Conservation (phyloP, 2,797 vertebrate genomes). For the Emydoidea blandingii region DNA sequence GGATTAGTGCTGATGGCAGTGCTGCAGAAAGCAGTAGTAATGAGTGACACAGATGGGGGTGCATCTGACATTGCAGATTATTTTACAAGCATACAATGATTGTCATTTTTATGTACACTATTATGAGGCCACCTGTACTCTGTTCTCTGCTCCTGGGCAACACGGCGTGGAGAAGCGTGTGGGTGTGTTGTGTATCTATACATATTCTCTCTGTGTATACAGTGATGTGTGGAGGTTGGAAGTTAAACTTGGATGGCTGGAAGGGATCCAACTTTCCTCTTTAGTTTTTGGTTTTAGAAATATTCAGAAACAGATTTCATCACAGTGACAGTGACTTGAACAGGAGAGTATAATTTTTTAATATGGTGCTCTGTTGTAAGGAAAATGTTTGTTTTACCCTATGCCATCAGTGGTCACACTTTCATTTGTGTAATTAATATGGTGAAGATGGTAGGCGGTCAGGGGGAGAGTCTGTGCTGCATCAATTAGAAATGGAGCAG, state of each 20-base stretch:
- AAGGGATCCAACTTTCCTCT: background rate
- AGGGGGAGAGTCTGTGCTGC: background rate
- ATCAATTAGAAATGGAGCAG: background rate
- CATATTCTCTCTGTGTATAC: background rate
- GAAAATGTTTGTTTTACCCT: background rate
- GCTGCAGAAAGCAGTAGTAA: constrained; percentile 60
- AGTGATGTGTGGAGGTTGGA: background rate
- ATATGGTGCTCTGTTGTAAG: fast-evolving
- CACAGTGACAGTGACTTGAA: background rate
- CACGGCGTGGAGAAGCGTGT: background rate
- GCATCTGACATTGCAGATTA: constrained; percentile 77
- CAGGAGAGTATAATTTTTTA: background rate
- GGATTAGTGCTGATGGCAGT: constrained; percentile 63
- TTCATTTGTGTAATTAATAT: background rate
- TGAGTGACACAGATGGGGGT: constrained; percentile 78
- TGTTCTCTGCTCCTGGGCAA: constrained; percentile 34
- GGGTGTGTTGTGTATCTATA: background rate
- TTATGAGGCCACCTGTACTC: constrained; percentile 78
- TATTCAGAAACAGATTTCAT: background rate
- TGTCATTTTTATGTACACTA: constrained; percentile 75
- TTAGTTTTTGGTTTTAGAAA: background rate
- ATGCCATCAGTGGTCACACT: fast-evolving
- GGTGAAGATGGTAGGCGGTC: background rate
- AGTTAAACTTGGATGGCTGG: background rate
- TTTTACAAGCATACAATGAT: constrained; percentile 75